Base-by-base conservation (phyloP, 1,140 invertebrate species). In the Metopolophium dirhodum region DNA sequence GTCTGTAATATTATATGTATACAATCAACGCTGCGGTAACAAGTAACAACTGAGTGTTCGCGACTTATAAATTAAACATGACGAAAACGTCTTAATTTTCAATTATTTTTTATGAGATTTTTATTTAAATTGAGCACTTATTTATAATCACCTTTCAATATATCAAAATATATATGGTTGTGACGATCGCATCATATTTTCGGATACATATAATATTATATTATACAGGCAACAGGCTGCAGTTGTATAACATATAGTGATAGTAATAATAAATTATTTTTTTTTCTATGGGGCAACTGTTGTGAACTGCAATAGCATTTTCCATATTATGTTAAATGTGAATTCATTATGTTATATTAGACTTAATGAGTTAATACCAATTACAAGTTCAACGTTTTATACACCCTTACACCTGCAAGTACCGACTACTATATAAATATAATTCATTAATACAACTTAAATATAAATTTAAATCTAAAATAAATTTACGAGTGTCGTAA, bases 1-100 rank as follows among this genome's bases (percentile, higher is more conserved):
- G 57, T 61, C 57, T 61, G 26, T 61, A 30, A 61, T 61, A 61
- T 61, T 61, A 30, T 61, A 61, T 61, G 26, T 61, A 26, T 57
- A 57, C 57, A 61, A 30, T 61, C 57, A 11, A 61, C 30, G 9
- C 57, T 9, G 57, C 9, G 30, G 30, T 61, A 61, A 61, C 57
- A 61, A 61, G 57, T 61, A 61, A 61, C 30, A 61, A 45, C 45
- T 9, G 45, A 86, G 22, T 51, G 45, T 49, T 54, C 49, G 51
- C 49, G 51, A 61, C 35, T 41, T 57, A 90, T 90, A 90, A 54
- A 90, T 90, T 90, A 57, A 45, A 89, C 35, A 54, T 54, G 87
- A 54, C 7, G n/a, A 57, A 35, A 45, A 49, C 45, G 26, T 89
- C 49, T 51, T 54, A 35, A 54, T 54, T 88, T 51, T 54, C n/a